Conservation (phyloP, 2,113 vertebrate genomes). For the Meriones unguiculatus region DNA sequence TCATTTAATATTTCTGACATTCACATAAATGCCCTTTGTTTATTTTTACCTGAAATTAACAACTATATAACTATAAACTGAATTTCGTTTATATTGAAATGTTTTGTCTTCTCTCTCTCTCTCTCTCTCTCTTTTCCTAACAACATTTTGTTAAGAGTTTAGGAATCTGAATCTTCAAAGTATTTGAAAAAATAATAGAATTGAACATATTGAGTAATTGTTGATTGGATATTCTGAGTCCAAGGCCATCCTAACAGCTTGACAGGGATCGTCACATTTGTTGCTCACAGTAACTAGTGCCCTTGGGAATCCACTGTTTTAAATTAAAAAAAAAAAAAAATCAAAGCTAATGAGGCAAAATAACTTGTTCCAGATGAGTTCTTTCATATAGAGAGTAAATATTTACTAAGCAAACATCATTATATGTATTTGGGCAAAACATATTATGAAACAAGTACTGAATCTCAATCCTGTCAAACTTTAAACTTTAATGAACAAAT, state of each 20-base stretch:
- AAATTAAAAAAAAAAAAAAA: not conserved
- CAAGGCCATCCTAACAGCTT: not conserved
- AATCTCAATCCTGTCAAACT: not conserved
- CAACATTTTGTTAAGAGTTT: not conserved
- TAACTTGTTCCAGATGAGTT: not conserved
- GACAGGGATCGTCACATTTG: not conserved
- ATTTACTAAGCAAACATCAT: not conserved
- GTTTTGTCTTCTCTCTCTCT: not conserved
- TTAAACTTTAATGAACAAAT: not conserved
- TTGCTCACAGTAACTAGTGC: not conserved
- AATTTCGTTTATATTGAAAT: not conserved
- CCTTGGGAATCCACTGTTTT: slow-evolving; percentile 11
- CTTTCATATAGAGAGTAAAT: not conserved
- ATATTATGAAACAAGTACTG: not conserved
- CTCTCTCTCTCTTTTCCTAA: not conserved
- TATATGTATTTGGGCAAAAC: not conserved
- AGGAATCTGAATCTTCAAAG: not conserved
- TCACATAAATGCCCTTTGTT: not conserved
- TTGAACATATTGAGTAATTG: not conserved
- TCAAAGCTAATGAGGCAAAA: not conserved
- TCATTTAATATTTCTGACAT: not conserved
- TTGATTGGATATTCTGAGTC: not conserved
- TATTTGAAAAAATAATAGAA: not conserved
- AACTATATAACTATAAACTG: not conserved
- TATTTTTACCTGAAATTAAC: not conserved